These are phyloP conservation scores for Acrocyrtus sp. DNA, from an alignment of 2,888 invertebrate genomes.

Conservation along the genomic window DNA sequence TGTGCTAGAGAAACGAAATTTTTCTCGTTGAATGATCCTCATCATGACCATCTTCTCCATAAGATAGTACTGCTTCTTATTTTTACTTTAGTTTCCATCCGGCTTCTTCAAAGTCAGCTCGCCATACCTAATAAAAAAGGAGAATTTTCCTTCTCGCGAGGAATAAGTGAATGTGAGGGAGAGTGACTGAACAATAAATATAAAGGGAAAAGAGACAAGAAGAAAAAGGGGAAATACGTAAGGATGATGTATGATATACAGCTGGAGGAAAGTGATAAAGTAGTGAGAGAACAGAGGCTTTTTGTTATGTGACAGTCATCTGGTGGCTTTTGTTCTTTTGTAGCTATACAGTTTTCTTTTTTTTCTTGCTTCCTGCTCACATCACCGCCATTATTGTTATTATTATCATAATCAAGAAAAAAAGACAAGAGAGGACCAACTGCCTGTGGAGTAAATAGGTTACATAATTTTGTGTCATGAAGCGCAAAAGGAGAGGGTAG, in stretches of 20 bases:
- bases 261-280: conserved; percentile 43
- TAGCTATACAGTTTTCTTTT: conserved; percentile 16
- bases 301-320: conserved; percentile 36
- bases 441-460: conserved; percentile 31
- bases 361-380: conserved; percentile 14
- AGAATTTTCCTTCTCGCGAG: background rate
- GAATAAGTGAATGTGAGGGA: background rate
- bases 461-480: conserved; percentile 21
- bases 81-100: background rate
- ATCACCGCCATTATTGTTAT: conserved; percentile 35
- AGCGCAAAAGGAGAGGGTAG: background rate
- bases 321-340: conserved; percentile 11
- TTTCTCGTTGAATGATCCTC: conserved; percentile 10
- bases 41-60: too few relatives aligned
- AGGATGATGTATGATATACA: conserved; percentile 31
- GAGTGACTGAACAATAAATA: conserved; percentile 5
- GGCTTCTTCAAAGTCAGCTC: conserved; percentile 15
- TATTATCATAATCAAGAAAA: conserved; percentile 40
- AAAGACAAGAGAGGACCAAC: conserved; percentile 27
- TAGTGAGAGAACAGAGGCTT: background rate
- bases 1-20: too few relatives aligned
- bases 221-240: background rate
- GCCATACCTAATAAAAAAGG: background rate
- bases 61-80: background rate
- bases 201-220: background rate